These are phyloP conservation scores for Pycnomerus fuliginosus DNA, from an alignment of 2,888 invertebrate genomes.

Conservation along the genomic window DNA sequence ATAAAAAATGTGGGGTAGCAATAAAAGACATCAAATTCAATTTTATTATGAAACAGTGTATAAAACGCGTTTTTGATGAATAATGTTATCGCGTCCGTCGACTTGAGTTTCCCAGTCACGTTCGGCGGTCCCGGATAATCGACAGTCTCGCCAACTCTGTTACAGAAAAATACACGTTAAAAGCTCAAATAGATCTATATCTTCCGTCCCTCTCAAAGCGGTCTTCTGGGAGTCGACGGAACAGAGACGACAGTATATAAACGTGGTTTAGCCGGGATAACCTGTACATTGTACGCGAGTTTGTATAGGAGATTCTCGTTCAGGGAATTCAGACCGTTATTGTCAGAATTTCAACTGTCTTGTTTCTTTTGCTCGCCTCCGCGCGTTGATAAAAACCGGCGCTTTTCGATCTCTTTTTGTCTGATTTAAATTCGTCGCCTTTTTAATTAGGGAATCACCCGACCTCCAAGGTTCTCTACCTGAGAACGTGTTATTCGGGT, in stretches of 20 bases:
- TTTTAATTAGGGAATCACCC: background rate
- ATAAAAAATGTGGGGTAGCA: constrained; percentile 34
- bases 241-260: constrained; percentile 28
- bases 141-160: constrained; percentile 47
- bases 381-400: constrained; percentile 16
- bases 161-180: constrained; percentile 43
- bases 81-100: constrained; percentile 48
- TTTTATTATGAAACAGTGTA: constrained; percentile 52
- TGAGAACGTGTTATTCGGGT: too few relatives aligned
- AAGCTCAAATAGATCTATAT: constrained; percentile 19
- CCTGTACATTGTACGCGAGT: constrained; percentile 48
- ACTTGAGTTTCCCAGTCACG: constrained; percentile 49
- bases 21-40: constrained; percentile 49
- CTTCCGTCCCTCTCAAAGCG: constrained; percentile 11
- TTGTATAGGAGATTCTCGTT: constrained; percentile 52
- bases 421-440: background rate
- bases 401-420: constrained; percentile 4
- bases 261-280: constrained; percentile 40
- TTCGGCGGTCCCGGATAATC: constrained; percentile 51
- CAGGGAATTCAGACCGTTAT: constrained; percentile 51
- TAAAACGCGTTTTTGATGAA: constrained; percentile 54
- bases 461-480: too few relatives aligned
- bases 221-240: constrained; percentile 18
- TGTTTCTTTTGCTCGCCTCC: constrained; percentile 38
- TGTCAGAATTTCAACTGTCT: constrained; percentile 50